These are phyloP conservation scores for Agapostemon virescens DNA, from an alignment of 2,888 invertebrate species.

Conservation along the genomic window DNA sequence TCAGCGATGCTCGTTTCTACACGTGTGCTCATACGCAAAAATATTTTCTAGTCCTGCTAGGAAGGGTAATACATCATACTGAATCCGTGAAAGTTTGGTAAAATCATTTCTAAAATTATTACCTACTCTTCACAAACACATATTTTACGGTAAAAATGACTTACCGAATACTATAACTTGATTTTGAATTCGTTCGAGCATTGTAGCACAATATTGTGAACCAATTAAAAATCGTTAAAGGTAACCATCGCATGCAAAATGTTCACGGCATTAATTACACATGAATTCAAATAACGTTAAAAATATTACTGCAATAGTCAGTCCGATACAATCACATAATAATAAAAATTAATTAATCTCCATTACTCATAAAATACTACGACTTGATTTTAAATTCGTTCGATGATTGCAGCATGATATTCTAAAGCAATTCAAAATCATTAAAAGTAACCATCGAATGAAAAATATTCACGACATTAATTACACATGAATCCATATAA, in stretches of 20 bases:
- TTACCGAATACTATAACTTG: too few relatives aligned
- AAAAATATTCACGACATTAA: neutral
- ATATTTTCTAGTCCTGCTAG: neutral
- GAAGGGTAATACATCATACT: too few relatives aligned
- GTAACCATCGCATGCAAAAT: neutral
- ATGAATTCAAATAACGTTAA: constrained; percentile 6
- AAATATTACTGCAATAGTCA: constrained; percentile 11
- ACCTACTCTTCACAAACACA: too few relatives aligned
- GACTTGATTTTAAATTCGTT: neutral
- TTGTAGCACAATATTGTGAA: too few relatives aligned
- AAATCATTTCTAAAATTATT: too few relatives aligned
- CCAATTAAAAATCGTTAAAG: neutral
- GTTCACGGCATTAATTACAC: constrained; percentile 12
- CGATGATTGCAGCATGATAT: too few relatives aligned
- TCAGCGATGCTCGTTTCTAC: neutral
- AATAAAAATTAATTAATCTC: too few relatives aligned
- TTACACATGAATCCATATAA: constrained; percentile 14
- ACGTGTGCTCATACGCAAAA: neutral
- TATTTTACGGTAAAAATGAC: neutral
- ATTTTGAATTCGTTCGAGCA: neutral
- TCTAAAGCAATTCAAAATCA: too few relatives aligned
- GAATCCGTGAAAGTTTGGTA: too few relatives aligned
- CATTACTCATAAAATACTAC: too few relatives aligned
- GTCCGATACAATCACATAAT: too few relatives aligned
- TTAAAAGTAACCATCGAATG: neutral